Evolutionary conservation across 2,113 vertebrate genomes (phyloP).

Genomic region (Sardina pilchardus): DNA sequence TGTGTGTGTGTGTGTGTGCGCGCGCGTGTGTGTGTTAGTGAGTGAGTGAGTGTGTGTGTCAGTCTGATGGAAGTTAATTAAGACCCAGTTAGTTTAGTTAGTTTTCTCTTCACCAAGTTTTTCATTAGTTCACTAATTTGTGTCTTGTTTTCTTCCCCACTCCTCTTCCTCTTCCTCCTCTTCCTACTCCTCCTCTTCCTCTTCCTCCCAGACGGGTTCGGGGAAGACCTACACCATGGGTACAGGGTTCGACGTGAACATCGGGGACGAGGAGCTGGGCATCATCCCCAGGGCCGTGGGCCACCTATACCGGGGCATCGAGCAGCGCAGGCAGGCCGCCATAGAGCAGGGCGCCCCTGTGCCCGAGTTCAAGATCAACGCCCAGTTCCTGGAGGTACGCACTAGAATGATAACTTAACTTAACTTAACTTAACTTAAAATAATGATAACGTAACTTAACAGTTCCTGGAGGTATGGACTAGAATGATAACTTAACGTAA

Average conservation of each 20-base stretch:
- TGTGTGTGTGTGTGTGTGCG: background rate
- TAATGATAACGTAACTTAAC: too few species aligned
- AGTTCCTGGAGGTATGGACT: too few species aligned
- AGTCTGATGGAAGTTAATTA: background rate
- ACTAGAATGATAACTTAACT: too few species aligned
- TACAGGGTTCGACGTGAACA: constrained; percentile 93
- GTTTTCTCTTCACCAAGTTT: background rate
- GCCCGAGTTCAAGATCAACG: constrained; percentile 98
- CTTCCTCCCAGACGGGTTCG: constrained; percentile 84
- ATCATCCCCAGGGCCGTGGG: constrained; percentile 92
- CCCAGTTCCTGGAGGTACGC: constrained; percentile 77
- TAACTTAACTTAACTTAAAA: too few species aligned
- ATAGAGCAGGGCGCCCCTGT: constrained; percentile 84
- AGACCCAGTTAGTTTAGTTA: too few species aligned
- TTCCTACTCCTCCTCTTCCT: too few species aligned
- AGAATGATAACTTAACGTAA: too few species aligned
- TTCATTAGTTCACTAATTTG: background rate
- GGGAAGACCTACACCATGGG: constrained; percentile 99
- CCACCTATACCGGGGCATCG: constrained; percentile 91
- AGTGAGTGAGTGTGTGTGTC: constrained; percentile 16
- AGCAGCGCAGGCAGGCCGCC: constrained; percentile 82
- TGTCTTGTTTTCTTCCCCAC: background rate
- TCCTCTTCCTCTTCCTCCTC: background rate
- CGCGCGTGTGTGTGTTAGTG: background rate
- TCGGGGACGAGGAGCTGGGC: constrained; percentile 88